A percentile compares a stretch with the other conserved stretches of the same genome.
Evolutionary conservation across 1,140 invertebrate species (phyloP).

Genomic region (Scaptomyza pallida): DNA sequence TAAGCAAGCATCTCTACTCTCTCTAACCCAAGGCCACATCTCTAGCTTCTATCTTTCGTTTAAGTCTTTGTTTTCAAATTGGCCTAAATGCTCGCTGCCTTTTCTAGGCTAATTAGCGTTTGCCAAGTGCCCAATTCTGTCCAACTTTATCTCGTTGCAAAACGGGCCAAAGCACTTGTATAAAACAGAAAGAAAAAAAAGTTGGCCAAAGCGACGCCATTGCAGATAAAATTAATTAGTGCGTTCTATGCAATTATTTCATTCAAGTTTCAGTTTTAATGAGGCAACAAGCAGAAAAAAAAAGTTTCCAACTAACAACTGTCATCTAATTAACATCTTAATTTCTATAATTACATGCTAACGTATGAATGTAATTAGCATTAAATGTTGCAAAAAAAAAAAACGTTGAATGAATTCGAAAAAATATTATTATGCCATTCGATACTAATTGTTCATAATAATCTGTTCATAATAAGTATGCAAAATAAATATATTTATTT

Average conservation of each 20-base stretch:
- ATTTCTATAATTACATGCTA: neutral
- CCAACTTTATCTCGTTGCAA: neutral
- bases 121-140: neutral
- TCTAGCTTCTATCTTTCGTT: too few species aligned
- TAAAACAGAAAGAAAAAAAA: too few species aligned
- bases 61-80: slow-evolving; percentile 8
- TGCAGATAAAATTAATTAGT: slow-evolving; percentile 51
- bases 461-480: too few species aligned
- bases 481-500: too few species aligned
- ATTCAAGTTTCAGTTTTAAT: slow-evolving; percentile 39
- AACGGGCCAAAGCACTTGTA: neutral
- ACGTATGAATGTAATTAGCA: neutral
- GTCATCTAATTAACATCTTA: slow-evolving; percentile 28
- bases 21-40: too few species aligned
- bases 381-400: neutral
- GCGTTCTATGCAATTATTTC: slow-evolving; percentile 37
- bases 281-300: slow-evolving; percentile 19
- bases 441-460: too few species aligned
- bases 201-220: slow-evolving; percentile 23
- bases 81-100: slow-evolving; percentile 8
- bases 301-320: slow-evolving; percentile 1
- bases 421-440: too few species aligned
- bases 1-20: neutral
- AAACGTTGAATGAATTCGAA: too few species aligned
- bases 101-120: slow-evolving; percentile 29